phyloP scores from a whole-genome alignment of 2,113 vertebrate species.

The Malurus elegans region DNA sequence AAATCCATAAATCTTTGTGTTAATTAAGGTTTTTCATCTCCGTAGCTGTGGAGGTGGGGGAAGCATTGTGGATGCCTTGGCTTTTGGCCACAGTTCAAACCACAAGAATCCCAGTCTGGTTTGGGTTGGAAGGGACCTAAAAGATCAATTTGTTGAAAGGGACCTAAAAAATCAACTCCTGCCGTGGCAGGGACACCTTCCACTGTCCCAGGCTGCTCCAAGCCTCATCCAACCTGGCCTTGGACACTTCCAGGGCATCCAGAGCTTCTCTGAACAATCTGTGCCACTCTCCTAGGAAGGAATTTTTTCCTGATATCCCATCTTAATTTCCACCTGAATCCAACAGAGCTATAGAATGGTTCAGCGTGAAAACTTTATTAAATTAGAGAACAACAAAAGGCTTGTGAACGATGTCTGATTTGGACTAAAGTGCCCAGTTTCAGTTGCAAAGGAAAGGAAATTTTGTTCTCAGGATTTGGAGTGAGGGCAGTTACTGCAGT shows the following conservation, averaged over 20 bases:
- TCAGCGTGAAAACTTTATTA: neutral
- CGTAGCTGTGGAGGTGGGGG: too few species aligned
- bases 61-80: too few species aligned
- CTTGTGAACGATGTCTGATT: neutral
- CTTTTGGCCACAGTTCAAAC: too few species aligned
- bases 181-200: neutral
- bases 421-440: neutral
- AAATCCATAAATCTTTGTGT: too few species aligned
- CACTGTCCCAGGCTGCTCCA: neutral
- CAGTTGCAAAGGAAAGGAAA: neutral
- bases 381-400: neutral
- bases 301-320: neutral
- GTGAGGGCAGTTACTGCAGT: neutral
- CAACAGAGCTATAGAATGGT: neutral
- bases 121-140: neutral
- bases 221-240: fast-evolving
- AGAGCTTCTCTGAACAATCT: neutral
- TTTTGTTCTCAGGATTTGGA: neutral
- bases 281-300: neutral
- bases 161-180: neutral
- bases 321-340: neutral
- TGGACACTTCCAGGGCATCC: neutral
- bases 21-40: too few species aligned
- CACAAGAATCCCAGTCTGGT: neutral
- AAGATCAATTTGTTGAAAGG: neutral